Percentiles rank a stretch among this genome's conserved stretches.
phyloP scores from a whole-genome alignment of 2,113 vertebrate genomes.

The Pristiophorus japonicus region DNA sequence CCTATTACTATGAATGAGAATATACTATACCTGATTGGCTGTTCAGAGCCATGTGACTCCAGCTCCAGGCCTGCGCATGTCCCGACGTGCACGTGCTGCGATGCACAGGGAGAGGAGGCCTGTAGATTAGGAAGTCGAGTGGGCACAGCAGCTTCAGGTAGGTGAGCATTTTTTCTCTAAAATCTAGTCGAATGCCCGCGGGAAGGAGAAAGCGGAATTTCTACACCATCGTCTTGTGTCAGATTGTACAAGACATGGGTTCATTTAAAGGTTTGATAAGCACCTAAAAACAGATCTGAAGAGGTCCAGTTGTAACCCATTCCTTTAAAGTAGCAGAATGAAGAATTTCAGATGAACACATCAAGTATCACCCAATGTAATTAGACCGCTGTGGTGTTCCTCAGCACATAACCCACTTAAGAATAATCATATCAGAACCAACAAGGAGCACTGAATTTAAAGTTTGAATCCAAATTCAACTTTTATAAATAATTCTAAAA shows the following conservation, averaged over 20 bases:
- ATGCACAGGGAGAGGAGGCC: too few relatives aligned
- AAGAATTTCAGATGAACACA: neutral
- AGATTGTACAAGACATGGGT: neutral
- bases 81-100: too few relatives aligned
- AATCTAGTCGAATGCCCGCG: too few relatives aligned
- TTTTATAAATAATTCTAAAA: neutral
- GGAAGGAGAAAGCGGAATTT: too few relatives aligned
- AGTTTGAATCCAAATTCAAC: neutral
- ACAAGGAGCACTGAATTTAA: neutral
- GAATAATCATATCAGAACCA: neutral
- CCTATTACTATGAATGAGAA: too few relatives aligned
- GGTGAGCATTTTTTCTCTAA: too few relatives aligned
- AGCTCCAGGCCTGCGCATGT: too few relatives aligned
- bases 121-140: too few relatives aligned
- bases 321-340: neutral
- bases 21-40: too few relatives aligned
- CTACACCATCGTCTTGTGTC: too few relatives aligned
- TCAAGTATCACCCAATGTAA: neutral
- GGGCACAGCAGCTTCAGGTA: too few relatives aligned
- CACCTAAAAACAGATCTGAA: neutral
- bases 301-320: neutral
- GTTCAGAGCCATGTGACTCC: too few relatives aligned
- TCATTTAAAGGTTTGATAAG: neutral
- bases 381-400: neutral
- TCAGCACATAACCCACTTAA: neutral